Evolutionary conservation across 2,888 invertebrate species (phyloP), one percentile per base, ranked within the genome.

Genomic region (Eupithecia exiguata): DNA sequence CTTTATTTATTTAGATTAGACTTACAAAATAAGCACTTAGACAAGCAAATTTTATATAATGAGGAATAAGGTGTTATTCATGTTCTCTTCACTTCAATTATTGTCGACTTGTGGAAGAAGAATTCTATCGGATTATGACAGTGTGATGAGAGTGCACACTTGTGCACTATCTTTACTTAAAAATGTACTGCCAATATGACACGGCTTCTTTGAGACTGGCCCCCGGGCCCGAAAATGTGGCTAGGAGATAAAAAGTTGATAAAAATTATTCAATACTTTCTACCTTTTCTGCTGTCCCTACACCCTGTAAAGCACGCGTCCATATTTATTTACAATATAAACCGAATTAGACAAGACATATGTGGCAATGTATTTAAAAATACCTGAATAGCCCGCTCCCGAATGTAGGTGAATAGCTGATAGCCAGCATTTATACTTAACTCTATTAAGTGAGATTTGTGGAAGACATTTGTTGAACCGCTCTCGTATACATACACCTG

Each of bases 321-420:
- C 69, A 70, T 76, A 78, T 77, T 78, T 80, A 79, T 79, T 77
- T 76, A 70, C 75, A 71, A 68, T 76, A 74, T 74, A 76, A 75
- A 73, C 75, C 61, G 77, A 79, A 78, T 78, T n/a, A 79, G 79
- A 78, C 35, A 76, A 79, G 79, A 78, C 79, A 75, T 78, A 78
- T 74, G 77, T 71, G 71, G 76, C 75, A 69, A 63, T 77, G 46
- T 68, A 70, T 63, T 74, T 79, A 79, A 70, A 74, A 78, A 80
- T 80, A 79, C 38, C 14, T 68, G 75, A 61, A 46, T 76, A 71
- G 77, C 36, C 38, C 18, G 35, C 38, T n/a, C 61, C 16, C 46
- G 40, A 72, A 72, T 75, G 68, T 72, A 72, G 67, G 69, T 69
- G 67, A 75, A 67, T 35, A 21, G 25, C 25, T n/a, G 9, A 40